These are phyloP conservation scores for Bombylius discolor DNA, from an alignment of 2,888 invertebrate species.

Conservation along the genomic window DNA sequence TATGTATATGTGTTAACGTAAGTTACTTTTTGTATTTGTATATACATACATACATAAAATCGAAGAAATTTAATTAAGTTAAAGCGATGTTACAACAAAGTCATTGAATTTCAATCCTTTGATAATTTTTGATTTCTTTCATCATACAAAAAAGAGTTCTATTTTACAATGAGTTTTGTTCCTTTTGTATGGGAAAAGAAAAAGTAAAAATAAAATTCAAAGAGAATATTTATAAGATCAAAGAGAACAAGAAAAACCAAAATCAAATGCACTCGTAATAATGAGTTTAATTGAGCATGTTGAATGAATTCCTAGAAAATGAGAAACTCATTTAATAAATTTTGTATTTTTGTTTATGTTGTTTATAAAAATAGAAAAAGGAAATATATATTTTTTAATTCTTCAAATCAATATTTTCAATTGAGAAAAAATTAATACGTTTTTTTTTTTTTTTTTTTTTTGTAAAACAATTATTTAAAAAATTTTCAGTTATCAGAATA, in stretches of 20 bases:
- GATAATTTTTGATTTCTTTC: background rate
- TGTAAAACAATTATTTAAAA: too few species aligned
- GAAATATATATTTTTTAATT: too few species aligned
- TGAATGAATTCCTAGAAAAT: background rate
- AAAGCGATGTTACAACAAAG: background rate
- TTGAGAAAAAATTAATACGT: too few species aligned
- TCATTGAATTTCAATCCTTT: background rate
- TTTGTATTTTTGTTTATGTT: too few species aligned
- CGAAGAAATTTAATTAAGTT: background rate
- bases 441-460: too few species aligned
- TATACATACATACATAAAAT: too few species aligned
- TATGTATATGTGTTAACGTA: too few species aligned
- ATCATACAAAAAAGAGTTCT: background rate
- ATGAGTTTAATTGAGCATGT: background rate
- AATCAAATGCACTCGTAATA: background rate
- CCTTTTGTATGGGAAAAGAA: background rate
- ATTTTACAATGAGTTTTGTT: background rate
- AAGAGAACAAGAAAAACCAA: background rate
- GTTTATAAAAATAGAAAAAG: too few species aligned
- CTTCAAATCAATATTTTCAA: too few species aligned
- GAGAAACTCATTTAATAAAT: background rate
- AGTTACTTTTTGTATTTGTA: too few species aligned
- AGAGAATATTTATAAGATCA: background rate
- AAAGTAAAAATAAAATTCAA: background rate
- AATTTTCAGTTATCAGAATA: too few species aligned